Evolutionary conservation across 2,888 invertebrate species (phyloP), one percentile per base, ranked within the genome.

Genomic region (Trichopria drosophilae): DNA sequence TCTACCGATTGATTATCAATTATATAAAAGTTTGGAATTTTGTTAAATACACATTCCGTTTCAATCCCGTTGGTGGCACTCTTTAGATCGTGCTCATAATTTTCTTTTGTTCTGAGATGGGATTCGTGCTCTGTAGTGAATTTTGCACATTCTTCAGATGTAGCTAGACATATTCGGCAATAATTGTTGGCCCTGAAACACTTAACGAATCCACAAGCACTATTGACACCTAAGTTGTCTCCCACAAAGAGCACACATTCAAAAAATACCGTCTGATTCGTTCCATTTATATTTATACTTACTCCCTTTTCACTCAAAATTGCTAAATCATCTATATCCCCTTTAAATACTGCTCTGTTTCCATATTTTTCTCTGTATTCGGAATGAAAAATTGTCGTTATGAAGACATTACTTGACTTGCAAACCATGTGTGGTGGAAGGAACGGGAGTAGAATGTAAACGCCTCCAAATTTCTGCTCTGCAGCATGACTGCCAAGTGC

Each of bases 381-480:
- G 6, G 37, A 37, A 37, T 37, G 4, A 22, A 37, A 37, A 13
- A 37, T 23, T 3, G 37, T 37, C 9, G 12, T 10, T 4, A 37
- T 6, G 10, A 29, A 29, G 13, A 41, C 31, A 20, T 29, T 29
- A 18, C 9, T 41, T n/a, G 31, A n/a, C 20, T 41, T 9, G 3
- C 20, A 41, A 3, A 22, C 6, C 13, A 41, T 10, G 6, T 20
- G 22, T 6, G 16, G 29, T 12, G 41, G 41, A 10, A 41, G 31
- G 6, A 10, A 6, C 20, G 41, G 40, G n/a, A 3, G 13, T n/a
- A 22, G 9, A 10, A 13, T 15, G 13, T 37, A 37, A 10, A 20
- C 7, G 12, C 12, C 23, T 37, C 24, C 37, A 10, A 37, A 37
- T 22, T 22, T 22, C 15, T 37, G 37, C 23, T 37, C 37, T n/a